Conservation (phyloP, 37 sponge, comb jelly and placozoan genomes). For the Theonella swinhoei region DNA sequence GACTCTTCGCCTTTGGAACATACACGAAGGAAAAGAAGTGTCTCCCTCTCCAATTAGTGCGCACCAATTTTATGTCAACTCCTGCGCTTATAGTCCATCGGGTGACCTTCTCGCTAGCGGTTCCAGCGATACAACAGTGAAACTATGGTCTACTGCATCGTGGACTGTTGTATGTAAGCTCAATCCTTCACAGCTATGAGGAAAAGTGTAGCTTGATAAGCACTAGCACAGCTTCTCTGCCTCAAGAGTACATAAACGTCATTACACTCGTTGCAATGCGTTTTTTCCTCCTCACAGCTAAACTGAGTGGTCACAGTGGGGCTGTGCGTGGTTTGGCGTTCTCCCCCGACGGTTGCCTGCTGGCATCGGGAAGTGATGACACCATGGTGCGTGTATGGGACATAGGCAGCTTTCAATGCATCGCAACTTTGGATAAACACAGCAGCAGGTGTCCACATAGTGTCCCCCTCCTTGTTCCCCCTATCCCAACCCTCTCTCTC, state of each 20-base stretch:
- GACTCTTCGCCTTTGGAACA: constrained; percentile 53
- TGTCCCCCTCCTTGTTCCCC: neutral
- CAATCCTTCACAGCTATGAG: no score
- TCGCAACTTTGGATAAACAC: constrained; percentile 50
- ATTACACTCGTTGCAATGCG: neutral
- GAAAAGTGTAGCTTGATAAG: no score
- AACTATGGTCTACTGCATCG: constrained; percentile 62
- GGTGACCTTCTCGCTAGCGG: constrained; percentile 67
- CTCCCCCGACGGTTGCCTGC: constrained; percentile 63
- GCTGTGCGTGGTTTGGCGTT: constrained; percentile 67
- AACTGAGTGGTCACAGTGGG: constrained; percentile 47
- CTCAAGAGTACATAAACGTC: no score
- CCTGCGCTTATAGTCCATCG: constrained; percentile 51
- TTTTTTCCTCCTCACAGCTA: constrained; percentile 22
- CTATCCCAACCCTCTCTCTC: neutral
- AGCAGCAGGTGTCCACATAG: neutral
- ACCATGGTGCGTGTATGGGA: constrained; percentile 70
- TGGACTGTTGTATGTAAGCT: constrained; percentile 45
- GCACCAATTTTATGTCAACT: constrained; percentile 65
- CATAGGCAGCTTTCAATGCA: constrained; percentile 14
- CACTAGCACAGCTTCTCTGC: no score
- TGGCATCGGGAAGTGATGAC: constrained; percentile 74
- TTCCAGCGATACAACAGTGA: constrained; percentile 57
- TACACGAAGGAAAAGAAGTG: neutral
- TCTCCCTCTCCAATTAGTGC: constrained; percentile 31